Evolutionary conservation across 2,888 invertebrate species (phyloP).

Genomic region (Zeuzera pyrina): DNA sequence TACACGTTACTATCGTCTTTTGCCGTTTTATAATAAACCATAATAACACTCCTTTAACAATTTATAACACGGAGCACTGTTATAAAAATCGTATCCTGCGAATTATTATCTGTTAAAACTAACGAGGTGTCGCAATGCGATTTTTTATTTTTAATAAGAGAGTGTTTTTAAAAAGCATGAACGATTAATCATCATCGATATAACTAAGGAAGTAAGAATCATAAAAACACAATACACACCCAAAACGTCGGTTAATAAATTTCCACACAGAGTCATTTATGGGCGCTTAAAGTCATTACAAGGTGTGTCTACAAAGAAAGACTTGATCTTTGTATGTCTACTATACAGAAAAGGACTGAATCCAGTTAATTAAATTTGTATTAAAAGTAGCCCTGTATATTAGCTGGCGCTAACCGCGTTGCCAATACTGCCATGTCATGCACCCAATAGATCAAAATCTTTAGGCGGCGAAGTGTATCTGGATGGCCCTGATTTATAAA

Average conservation of each 20-base stretch:
- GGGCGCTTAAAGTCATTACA: conserved; percentile 65
- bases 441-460: conserved; percentile 68
- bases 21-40: too few relatives aligned
- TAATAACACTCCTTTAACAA: too few relatives aligned
- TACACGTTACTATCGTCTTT: too few relatives aligned
- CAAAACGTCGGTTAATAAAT: conserved; percentile 55
- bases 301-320: conserved; percentile 50
- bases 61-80: too few relatives aligned
- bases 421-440: conserved; percentile 49
- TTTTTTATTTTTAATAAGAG: neutral
- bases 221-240: conserved; percentile 46
- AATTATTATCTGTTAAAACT: too few relatives aligned
- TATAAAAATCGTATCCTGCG: too few relatives aligned
- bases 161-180: too few relatives aligned
- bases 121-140: too few relatives aligned
- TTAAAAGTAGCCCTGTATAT: conserved; percentile 61
- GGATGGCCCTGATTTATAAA: conserved; percentile 54
- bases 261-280: conserved; percentile 60
- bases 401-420: conserved; percentile 51
- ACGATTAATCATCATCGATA: conserved; percentile 48
- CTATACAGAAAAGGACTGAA: conserved; percentile 48
- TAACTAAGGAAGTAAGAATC: conserved; percentile 34
- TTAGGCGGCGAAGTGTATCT: conserved; percentile 44
- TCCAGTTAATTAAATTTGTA: conserved; percentile 70
- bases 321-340: conserved; percentile 52